Evolutionary conservation across 1,140 invertebrate species (phyloP).

Genomic region (Ganaspis sp.): DNA sequence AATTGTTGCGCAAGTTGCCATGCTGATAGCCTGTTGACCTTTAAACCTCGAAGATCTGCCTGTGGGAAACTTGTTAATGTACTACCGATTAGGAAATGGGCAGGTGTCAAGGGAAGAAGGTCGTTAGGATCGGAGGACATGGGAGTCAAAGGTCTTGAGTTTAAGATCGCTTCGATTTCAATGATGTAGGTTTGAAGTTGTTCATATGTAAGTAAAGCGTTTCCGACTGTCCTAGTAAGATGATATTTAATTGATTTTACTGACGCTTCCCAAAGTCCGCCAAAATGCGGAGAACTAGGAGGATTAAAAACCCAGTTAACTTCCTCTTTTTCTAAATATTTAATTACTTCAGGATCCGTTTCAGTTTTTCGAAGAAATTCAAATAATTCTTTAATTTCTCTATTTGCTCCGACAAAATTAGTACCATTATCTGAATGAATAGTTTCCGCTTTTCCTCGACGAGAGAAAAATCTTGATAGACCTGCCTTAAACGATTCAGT

Average conservation of each 20-base stretch:
- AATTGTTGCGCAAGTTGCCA: constrained; percentile 42
- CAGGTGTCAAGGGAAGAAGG: constrained; percentile 41
- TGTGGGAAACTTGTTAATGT: constrained; percentile 43
- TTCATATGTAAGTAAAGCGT: constrained; percentile 40
- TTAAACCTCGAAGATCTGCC: constrained; percentile 26
- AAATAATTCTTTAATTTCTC: constrained; percentile 12
- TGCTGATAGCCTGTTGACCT: constrained; percentile 38
- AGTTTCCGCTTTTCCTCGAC: neutral
- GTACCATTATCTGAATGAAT: constrained; percentile 52
- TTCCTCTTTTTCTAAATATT: constrained; percentile 36
- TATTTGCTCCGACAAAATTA: constrained; percentile 52
- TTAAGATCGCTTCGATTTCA: constrained; percentile 39
- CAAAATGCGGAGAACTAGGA: constrained; percentile 23
- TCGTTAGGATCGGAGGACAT: constrained; percentile 33
- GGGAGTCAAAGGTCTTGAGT: neutral
- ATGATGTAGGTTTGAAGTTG: constrained; percentile 15
- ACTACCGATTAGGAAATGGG: constrained; percentile 54
- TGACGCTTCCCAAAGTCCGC: constrained; percentile 40
- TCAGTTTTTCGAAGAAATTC: constrained; percentile 23
- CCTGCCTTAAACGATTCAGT: neutral
- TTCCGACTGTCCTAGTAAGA: constrained; percentile 40
- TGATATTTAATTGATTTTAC: constrained; percentile 60
- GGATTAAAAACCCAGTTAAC: constrained; percentile 33
- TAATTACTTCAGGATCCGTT: constrained; percentile 32
- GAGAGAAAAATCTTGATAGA: no score